Conservation (phyloP, 2,797 vertebrate species). For the Tachyglossus aculeatus region DNA sequence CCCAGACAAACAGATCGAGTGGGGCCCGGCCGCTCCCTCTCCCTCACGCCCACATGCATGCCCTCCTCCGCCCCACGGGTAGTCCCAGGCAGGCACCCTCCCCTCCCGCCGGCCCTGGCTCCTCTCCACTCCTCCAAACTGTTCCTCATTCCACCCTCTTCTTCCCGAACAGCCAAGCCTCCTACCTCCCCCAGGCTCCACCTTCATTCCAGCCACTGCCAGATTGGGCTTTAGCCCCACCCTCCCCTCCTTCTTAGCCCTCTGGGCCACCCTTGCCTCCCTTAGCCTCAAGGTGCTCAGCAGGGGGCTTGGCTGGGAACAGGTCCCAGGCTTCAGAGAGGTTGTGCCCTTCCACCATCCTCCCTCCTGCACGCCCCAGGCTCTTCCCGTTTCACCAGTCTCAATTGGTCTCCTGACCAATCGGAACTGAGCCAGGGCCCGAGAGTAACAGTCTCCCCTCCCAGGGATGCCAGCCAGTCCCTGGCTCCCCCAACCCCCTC, state of each 20-base stretch:
- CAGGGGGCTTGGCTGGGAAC: not conserved
- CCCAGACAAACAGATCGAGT: not conserved
- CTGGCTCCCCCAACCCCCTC: no score
- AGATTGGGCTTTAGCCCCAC: not conserved
- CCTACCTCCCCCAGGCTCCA: no score
- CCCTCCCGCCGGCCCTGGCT: not conserved
- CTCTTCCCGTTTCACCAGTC: no score
- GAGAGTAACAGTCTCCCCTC: no score
- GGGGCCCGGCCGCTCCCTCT: not conserved
- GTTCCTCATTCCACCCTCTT: not conserved
- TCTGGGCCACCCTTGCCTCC: no score
- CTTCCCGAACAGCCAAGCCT: not conserved
- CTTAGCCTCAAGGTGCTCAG: no score
- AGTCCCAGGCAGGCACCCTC: not conserved
- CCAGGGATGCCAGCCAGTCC: no score
- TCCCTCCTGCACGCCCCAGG: no score
- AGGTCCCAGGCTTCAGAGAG: not conserved
- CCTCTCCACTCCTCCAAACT: not conserved
- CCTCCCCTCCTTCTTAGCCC: no score
- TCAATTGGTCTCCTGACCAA: no score
- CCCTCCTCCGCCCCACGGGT: rapidly evolving
- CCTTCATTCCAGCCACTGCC: not conserved
- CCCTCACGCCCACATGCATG: not conserved
- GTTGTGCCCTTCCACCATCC: no score
- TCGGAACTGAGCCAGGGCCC: no score